Conservation (phyloP, 2,888 invertebrate species). For the Microplitis deprimator region DNA sequence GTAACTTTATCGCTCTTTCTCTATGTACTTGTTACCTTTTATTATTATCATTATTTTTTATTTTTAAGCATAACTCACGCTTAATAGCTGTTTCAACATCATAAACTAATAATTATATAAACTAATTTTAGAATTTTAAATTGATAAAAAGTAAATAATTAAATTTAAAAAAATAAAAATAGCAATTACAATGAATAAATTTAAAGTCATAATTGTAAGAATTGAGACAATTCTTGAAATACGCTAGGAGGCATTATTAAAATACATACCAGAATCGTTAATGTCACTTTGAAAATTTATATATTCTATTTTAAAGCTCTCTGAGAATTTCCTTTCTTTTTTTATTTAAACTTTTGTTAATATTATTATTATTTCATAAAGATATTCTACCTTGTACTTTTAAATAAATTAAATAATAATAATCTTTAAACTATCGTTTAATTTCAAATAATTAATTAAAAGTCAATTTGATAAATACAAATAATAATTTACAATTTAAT, state of each 20-base stretch:
- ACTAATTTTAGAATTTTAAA: not conserved
- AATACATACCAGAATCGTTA: not conserved
- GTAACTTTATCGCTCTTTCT: not conserved
- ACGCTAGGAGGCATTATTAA: constrained; percentile 20
- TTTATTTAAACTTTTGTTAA: constrained; percentile 7
- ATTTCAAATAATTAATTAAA: too few relatives aligned
- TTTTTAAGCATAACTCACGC: not conserved
- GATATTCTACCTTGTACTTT: too few relatives aligned
- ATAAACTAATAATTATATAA: not conserved
- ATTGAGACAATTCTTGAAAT: not conserved
- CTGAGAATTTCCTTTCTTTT: not conserved
- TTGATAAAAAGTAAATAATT: not conserved
- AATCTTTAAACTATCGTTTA: too few relatives aligned
- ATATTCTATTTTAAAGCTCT: not conserved
- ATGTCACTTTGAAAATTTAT: constrained; percentile 31
- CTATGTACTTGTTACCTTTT: not conserved
- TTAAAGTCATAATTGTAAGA: not conserved
- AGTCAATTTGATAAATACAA: too few relatives aligned
- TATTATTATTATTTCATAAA: too few relatives aligned
- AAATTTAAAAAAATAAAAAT: not conserved
- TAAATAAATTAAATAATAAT: too few relatives aligned
- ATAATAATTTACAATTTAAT: too few relatives aligned
- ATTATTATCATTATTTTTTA: not conserved
- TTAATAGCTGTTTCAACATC: not conserved
- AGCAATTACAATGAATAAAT: not conserved